Evolutionary conservation across 1,140 invertebrate genomes (phyloP), one percentile per base, ranked within the genome.

Genomic region (Contarinia nasturtii): DNA sequence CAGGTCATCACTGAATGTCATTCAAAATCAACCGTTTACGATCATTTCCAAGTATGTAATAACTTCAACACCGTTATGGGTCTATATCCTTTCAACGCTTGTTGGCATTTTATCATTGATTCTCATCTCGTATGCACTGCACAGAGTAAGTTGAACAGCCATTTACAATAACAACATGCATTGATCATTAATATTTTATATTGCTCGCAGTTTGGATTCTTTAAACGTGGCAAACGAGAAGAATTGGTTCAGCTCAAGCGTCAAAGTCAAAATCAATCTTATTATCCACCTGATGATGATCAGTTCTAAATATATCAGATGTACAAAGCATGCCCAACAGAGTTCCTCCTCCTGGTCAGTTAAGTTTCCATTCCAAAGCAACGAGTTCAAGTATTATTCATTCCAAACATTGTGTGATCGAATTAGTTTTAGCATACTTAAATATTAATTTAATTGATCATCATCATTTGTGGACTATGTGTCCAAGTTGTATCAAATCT

Each of bases 31-130:
- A 41, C 37, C 46, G 8, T 56, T 60, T 14, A 60, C 59, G 49
- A 52, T 62, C 14, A 59, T 64, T 42, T 62, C 57, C 2, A 61
- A 60, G 44, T 58, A 63, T 55, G 45, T 57, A 44, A 48, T 50
- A 8, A 53, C 44, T 1, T 44, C 33, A 4, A 41, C 47, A 3
- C 54, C 57, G 27, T 53, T 60, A 33, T 64, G 61, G 61, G 51
- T 60, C 15, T 55, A 55, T 8, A 56, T 64, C 34, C 17, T 63
- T 0, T 53, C 61, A 34, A 48, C 57, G 3, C 15, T 64, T 2
- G 59, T 53, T 33, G 61, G 61, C 0, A 41, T 64, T 4, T n/a
- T 64, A 34, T 7, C 58, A 20, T 49, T 64, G 19, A 52, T 58
- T 15, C 50, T 48, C 0, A 12, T 64, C 1, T 56, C 52, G 2